These are phyloP conservation scores for Slavum lentiscoides DNA, from an alignment of 2,888 invertebrate genomes.

Conservation along the genomic window DNA sequence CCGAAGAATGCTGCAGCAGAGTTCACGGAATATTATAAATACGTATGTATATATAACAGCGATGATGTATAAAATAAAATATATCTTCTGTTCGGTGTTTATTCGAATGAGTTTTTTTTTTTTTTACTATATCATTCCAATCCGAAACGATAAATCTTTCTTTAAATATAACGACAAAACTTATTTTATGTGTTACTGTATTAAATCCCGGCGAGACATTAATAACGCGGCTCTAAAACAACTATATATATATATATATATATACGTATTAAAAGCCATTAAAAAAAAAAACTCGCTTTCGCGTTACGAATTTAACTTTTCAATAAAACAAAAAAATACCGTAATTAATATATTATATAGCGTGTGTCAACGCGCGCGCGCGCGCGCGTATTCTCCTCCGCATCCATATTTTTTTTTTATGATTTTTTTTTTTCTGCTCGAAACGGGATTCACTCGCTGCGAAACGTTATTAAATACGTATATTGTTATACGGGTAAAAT, in stretches of 20 bases:
- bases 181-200: constrained; percentile 25
- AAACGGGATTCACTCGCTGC: not conserved
- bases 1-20: not conserved
- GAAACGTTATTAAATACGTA: not conserved
- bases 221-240: constrained; percentile 15
- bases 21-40: constrained; percentile 11
- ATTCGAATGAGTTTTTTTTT: constrained; percentile 22
- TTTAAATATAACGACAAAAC: constrained; percentile 21
- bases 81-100: constrained; percentile 6
- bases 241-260: too few relatives aligned
- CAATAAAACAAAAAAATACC: not conserved
- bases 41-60: constrained; percentile 8
- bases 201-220: constrained; percentile 16
- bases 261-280: not conserved
- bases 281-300: constrained; percentile 10
- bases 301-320: constrained; percentile 26
- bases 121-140: not conserved
- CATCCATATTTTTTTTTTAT: too few relatives aligned
- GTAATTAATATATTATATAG: constrained; percentile 19
- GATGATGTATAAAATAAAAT: not conserved
- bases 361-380: too few relatives aligned
- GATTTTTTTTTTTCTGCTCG: not conserved
- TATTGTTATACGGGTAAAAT: not conserved
- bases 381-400: too few relatives aligned
- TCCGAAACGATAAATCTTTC: constrained; percentile 41